Base-by-base conservation (phyloP, 2,888 invertebrate genomes). In the Carterocephalus palaemon region DNA sequence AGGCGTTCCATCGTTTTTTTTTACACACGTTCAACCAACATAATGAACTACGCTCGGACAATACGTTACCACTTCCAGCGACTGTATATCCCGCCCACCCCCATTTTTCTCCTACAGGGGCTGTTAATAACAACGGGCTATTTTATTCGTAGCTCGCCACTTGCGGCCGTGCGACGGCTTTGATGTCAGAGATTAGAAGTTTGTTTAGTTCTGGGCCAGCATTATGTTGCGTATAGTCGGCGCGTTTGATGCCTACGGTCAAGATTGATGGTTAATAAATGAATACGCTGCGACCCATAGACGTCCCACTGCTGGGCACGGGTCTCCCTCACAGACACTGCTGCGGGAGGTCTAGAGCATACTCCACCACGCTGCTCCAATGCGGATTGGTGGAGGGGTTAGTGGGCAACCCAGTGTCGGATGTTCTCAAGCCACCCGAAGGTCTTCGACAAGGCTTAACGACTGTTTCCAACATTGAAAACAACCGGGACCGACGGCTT, bases 61-160 rank as follows among this genome's bases (percentile, higher is more conserved):
- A 7, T 8, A 24, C 26, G n/a, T 33, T 43, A 48, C 33, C 59
- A 29, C 42, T 52, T 61, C 60, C 41, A 57, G 53, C 12, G n/a
- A 9, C 15, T 16, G 16, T 46, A 51, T 6, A 39, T 40, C 53
- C 26, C 24, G 15, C 17, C 50, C 52, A 48, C 54, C 75, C 74
- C 66, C 67, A 61, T 74, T 73, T 75, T 73, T 75, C 71, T 63
- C 59, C 52, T 46, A 56, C 61, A 66, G 71, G 68, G 70, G 71
- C 76, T 77, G 83, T 84, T 85, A 84, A 83, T 84, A 85, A 81
- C 83, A 81, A 78, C 81, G 73, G 79, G 75, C 77, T 77, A 81
- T 81, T 83, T 81, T 80, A 82, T 80, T 77, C 77, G 73, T 61
- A 55, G 56, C 57, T 70, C 67, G 69, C 67, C 78, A 76, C 77